Percentiles rank a stretch among this genome's conserved stretches.
These are phyloP conservation scores for Brienomyrus longianalis DNA, from an alignment of 2,113 vertebrate species.

Conservation along the genomic window DNA sequence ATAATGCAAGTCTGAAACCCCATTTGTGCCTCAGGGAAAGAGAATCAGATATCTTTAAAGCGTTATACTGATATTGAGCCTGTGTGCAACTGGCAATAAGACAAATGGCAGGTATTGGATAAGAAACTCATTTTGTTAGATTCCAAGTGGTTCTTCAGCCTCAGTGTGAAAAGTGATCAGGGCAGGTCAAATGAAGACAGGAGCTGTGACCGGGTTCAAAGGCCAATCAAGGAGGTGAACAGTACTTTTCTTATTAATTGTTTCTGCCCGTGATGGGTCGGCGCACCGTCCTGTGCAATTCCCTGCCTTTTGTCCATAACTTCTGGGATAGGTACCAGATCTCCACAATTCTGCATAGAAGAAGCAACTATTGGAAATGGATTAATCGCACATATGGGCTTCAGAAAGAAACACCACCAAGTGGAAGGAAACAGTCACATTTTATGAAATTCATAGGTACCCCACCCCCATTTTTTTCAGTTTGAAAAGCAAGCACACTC, in stretches of 20 bases:
- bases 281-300: neutral
- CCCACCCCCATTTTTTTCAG: neutral
- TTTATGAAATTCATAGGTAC: neutral
- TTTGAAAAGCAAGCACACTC: neutral
- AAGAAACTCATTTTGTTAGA: slow-evolving; percentile 25
- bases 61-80: slow-evolving; percentile 23
- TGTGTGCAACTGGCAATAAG: slow-evolving; percentile 18
- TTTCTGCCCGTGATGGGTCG: neutral
- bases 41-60: slow-evolving; percentile 31
- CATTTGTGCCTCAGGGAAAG: slow-evolving; percentile 34
- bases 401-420: neutral
- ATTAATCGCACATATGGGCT: neutral
- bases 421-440: neutral
- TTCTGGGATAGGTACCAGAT: neutral
- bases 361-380: neutral
- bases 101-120: slow-evolving; percentile 23
- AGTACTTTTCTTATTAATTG: neutral
- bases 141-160: neutral
- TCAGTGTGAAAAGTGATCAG: neutral
- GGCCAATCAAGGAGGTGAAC: neutral
- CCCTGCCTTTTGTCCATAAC: neutral
- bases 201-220: neutral
- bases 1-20: slow-evolving; percentile 46
- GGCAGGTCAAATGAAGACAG: neutral
- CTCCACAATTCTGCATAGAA: neutral